Conservation (phyloP, 2,888 invertebrate genomes). For the Bembecia ichneumoniformis region DNA sequence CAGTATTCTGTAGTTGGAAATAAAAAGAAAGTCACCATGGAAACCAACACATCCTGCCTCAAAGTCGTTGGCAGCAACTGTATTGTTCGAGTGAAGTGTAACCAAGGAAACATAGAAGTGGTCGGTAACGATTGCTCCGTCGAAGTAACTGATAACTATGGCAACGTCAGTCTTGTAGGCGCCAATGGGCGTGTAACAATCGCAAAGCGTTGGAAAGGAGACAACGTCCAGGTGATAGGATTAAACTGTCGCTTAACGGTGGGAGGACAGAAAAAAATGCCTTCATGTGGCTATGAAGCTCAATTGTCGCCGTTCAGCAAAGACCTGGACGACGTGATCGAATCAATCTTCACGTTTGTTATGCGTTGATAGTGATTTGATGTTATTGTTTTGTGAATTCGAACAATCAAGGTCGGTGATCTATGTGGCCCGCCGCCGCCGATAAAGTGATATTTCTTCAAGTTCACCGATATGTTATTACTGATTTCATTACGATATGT, state of each 20-base stretch:
- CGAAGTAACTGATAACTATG: slow-evolving; percentile 50
- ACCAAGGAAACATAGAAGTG: slow-evolving; percentile 60
- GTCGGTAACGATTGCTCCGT: slow-evolving; percentile 59
- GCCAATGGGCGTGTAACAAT: slow-evolving; percentile 47
- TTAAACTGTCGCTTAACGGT: slow-evolving; percentile 46
- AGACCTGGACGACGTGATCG: slow-evolving; percentile 61
- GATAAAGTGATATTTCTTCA: background rate
- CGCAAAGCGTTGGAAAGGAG: slow-evolving; percentile 43
- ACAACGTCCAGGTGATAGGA: slow-evolving; percentile 48
- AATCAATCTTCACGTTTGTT: slow-evolving; percentile 61
- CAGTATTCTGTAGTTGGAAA: slow-evolving; percentile 59
- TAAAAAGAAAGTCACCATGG: slow-evolving; percentile 67
- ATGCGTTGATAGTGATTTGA: slow-evolving; percentile 42
- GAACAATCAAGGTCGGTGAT: background rate
- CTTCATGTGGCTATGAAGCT: slow-evolving; percentile 38
- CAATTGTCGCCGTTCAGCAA: slow-evolving; percentile 63
- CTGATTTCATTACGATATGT: no score
- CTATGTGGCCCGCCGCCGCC: background rate
- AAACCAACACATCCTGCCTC: slow-evolving; percentile 42
- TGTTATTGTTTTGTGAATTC: background rate
- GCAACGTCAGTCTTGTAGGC: slow-evolving; percentile 53
- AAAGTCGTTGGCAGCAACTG: slow-evolving; percentile 61
- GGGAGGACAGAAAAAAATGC: slow-evolving; percentile 36
- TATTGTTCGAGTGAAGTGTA: slow-evolving; percentile 43
- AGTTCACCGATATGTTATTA: no score